Evolutionary conservation across 2,113 vertebrate species (phyloP), one percentile per base, ranked within the genome.

Genomic region (Malurus melanocephalus): DNA sequence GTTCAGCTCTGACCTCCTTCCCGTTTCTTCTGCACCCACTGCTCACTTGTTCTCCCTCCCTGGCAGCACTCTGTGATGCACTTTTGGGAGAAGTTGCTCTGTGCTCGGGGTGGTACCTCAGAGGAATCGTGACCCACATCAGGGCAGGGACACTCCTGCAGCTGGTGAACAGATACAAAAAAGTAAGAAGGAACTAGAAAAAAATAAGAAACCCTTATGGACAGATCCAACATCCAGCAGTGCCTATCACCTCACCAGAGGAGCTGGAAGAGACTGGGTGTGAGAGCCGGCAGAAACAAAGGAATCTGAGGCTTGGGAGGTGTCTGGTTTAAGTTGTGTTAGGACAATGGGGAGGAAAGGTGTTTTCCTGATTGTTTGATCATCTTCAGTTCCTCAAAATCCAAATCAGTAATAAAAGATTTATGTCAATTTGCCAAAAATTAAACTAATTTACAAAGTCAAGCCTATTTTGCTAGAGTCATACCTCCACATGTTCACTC

Each of bases 101-200:
- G 22, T 81, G 43, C 28, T 56, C 19, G 5, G 24, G 26, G 20
- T 57, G 18, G 20, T 77, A 43, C 30, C 33, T 86, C 13, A 18
- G 35, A 65, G 38, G 15, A 60, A 33, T 8, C 3, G 1, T 18
- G 9, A 77, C n/a, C 14, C 55, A n/a, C 0, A 0, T 22, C 0
- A 2, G 27, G 13, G 13, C 43, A 77, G 24, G n/a, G 51, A 75
- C 28, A 65, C 5, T 33, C 33, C 20, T 23, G n/a, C 2, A 12
- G 55, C 46, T 0, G 0, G 22, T 38, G 26, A n/a, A 66, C 33
- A 67, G 43, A 85, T 17, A 21, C 53, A 45, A 66, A 56, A 30
- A 72, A 38, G 13, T 26, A 26, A 33, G 26, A 75, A 78, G 23
- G 40, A 16, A 51, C 21, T 13, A 72, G 20, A 1, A 48, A 48